Evolutionary conservation across 2,797 vertebrate genomes (phyloP), one percentile per base, ranked within the genome.

Genomic region (Chlorospingus semifuscus): DNA sequence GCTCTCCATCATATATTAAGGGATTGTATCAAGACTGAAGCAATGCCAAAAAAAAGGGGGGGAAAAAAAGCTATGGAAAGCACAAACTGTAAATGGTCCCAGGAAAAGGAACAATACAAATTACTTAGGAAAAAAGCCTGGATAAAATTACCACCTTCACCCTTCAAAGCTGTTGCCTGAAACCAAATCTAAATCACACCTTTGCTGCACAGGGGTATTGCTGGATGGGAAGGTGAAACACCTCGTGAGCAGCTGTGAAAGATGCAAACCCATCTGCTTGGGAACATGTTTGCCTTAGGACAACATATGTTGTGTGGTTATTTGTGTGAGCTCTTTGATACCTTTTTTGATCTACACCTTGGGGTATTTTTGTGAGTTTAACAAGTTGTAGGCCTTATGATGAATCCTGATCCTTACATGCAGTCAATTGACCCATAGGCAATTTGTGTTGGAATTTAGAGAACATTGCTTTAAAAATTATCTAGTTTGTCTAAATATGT

Each of bases 161-260:
- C 37, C 32, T 93, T 93, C 64, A 89, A 94, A 92, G 81, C 29
- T 80, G 59, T 70, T 89, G 68, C 78, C 93, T 94, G 93, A 93
- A 94, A 93, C 42, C 60, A 87, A 64, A 92, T 70, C 83, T 63
- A 76, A 87, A 76, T 93, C 90, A 75, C 78, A 87, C 30, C 78
- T 61, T 64, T 53, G 64, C n/a, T 60, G 64, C 60, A 64, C 69
- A 65, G 46, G 36, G 19, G 10, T 57, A 14, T 59, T 85, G 39
- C 59, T 61, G 90, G n/a, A 60, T 0, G 9, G 78, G 75, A 71
- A 87, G 44, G 78, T 53, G 37, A 82, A 92, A 92, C 60, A 77
- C 39, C n/a, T n/a, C 2, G 2, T 70, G 77, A 87, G 64, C 49
- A 77, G 93, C 80, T 93, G 88, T 4, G 46, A 59, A 87, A 91